phyloP scores from a whole-genome alignment of 37 sponge, comb jelly and placozoan species.

The Spongilla lacustris region DNA sequence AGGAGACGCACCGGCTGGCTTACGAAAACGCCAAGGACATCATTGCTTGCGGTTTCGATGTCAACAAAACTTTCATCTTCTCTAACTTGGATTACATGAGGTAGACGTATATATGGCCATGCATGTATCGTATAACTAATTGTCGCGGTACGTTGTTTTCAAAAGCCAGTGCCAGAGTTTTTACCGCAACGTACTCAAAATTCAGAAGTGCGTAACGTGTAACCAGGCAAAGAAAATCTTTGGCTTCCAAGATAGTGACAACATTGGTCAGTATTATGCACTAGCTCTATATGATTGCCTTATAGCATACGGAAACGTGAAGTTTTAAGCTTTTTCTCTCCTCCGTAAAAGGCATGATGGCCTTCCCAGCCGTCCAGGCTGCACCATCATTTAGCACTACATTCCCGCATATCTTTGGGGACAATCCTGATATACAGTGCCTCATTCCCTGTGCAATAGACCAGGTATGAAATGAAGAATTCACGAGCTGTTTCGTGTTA shows the following conservation, averaged over 20 bases:
- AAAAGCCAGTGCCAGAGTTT: constrained; percentile 38
- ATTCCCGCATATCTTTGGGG: constrained; percentile 90
- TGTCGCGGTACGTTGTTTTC: no score
- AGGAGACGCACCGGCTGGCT: constrained; percentile 82
- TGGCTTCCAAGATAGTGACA: constrained; percentile 81
- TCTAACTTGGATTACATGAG: constrained; percentile 84
- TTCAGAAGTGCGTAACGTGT: constrained; percentile 87
- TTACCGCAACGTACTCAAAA: constrained; percentile 54
- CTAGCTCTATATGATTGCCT: no score
- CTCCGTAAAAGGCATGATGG: constrained; percentile 71
- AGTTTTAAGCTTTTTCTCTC: background rate
- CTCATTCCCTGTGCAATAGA: constrained; percentile 96
- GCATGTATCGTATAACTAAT: background rate
- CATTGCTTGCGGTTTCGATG: constrained; percentile 92
- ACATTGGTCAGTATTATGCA: constrained; percentile 71
- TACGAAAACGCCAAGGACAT: constrained; percentile 93
- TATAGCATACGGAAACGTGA: background rate
- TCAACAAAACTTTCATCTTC: constrained; percentile 91
- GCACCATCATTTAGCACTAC: constrained; percentile 84
- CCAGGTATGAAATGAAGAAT: constrained; percentile 51
- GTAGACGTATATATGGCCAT: constrained; percentile 1
- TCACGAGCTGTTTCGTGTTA: background rate
- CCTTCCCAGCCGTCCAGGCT: constrained; percentile 92
- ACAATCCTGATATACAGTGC: constrained; percentile 65
- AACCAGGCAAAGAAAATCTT: constrained; percentile 91